Conservation (phyloP, 1,140 invertebrate genomes). For the Chrysoperla carnea region DNA sequence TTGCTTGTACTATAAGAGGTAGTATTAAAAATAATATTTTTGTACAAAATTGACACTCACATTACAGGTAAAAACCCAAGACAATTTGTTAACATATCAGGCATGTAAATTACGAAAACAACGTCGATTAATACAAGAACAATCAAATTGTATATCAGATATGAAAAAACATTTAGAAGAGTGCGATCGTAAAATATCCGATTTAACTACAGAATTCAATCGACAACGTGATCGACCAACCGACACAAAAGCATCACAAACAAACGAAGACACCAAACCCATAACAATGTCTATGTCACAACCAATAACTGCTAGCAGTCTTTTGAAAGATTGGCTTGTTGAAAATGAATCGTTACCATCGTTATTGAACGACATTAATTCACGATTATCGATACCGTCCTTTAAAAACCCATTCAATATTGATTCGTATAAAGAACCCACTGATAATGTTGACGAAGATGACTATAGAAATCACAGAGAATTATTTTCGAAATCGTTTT, state of each 20-base stretch:
- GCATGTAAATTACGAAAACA: slow-evolving; percentile 28
- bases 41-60: too few species aligned
- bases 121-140: slow-evolving; percentile 25
- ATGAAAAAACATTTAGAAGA: slow-evolving; percentile 33
- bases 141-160: slow-evolving; percentile 28
- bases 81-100: slow-evolving; percentile 14
- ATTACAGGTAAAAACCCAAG: background rate
- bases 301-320: background rate
- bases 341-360: background rate
- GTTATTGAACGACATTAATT: background rate
- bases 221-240: slow-evolving; percentile 25
- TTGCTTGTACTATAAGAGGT: too few species aligned
- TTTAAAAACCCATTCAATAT: slow-evolving; percentile 12
- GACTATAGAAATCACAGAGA: background rate
- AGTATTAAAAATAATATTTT: too few species aligned
- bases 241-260: slow-evolving; percentile 11
- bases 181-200: slow-evolving; percentile 33
- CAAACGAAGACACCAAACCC: slow-evolving; percentile 15
- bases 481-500: too few species aligned
- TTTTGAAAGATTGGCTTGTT: background rate
- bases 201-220: slow-evolving; percentile 29
- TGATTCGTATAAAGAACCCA: slow-evolving; percentile 1
- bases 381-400: background rate
- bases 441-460: background rate
- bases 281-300: background rate